Base-by-base conservation (phyloP, 2,888 invertebrate species). In the Melanchra persicariae region DNA sequence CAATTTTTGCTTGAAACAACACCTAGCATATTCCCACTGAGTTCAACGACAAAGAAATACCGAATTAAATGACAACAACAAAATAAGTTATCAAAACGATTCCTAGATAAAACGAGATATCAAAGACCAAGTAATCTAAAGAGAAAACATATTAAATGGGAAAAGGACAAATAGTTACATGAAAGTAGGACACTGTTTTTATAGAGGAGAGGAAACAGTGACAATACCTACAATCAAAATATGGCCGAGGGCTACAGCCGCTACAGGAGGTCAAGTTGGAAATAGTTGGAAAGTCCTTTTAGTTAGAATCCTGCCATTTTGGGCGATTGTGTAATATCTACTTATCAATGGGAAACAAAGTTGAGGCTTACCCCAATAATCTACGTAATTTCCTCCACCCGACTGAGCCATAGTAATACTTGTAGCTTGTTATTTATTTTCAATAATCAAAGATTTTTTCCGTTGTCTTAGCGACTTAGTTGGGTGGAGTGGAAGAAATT, bases 131-230 rank as follows among this genome's bases (percentile, higher is more conserved):
- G 43, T 24, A 61, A 62, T 45, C n/a, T 7, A 55, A 54, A 59
- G 26, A 55, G 8, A 22, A 54, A 61, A 51, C 40, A 61, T 51
- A 58, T 34, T 49, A 30, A 65, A 49, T 54, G 60, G 22, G 24
- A 22, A 64, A 81, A 57, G n/a, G 22, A 75, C 22, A 57, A 60
- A 45, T 58, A 61, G 30, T 9, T 8, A 19, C 10, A 74, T 54
- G 43, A 57, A 66, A 54, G 40, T 43, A 30, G 24, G 22, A 24
- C 8, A n/a, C 47, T 43, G 49, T 69, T 61, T 59, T 40, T 52
- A 51, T 57, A 24, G n/a, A 17, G 26, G 3, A 19, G 8, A 52
- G 24, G 5, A 49, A n/a, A 37, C 43, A 15, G 43, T 12, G 7
- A 51, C n/a, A 63, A 64, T 63, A n/a, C n/a, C n/a, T 6, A 74